Evolutionary conservation across 2,113 vertebrate genomes (phyloP).

Genomic region (Ptychochromis oligacanthus): DNA sequence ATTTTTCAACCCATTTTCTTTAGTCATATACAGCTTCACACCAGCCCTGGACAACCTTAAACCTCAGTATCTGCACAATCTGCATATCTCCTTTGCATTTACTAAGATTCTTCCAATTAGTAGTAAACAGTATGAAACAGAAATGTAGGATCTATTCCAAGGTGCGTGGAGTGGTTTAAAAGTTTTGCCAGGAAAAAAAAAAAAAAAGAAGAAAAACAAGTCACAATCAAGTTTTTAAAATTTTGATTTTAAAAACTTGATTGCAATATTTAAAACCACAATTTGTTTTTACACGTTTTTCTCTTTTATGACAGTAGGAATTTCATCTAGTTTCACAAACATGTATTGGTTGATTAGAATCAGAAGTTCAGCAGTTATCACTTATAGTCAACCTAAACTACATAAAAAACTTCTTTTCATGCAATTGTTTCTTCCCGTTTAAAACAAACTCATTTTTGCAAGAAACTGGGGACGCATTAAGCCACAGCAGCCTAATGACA

Average conservation of each 20-base stretch:
- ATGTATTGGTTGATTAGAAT: background rate
- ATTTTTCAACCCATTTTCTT: too few relatives aligned
- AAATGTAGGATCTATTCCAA: background rate
- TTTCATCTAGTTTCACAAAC: background rate
- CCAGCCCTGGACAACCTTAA: background rate
- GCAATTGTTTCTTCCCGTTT: background rate
- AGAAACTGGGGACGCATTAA: constrained; percentile 68
- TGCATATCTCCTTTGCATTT: background rate
- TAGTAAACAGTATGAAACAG: background rate
- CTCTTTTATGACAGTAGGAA: background rate
- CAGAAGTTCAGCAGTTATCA: background rate
- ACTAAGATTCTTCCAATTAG: background rate
- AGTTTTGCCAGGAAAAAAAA: background rate
- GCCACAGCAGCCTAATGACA: constrained; percentile 77
- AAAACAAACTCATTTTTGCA: background rate
- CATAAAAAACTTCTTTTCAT: background rate
- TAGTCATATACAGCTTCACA: background rate
- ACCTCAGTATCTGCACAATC: background rate
- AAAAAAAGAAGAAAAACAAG: background rate
- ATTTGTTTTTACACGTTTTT: background rate
- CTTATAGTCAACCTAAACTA: background rate
- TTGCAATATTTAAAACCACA: too few relatives aligned
- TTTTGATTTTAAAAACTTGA: background rate
- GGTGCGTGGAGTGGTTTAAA: background rate
- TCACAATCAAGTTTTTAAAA: background rate